phyloP scores from a whole-genome alignment of 2,888 invertebrate species.

The Cyaniris semiargus region DNA sequence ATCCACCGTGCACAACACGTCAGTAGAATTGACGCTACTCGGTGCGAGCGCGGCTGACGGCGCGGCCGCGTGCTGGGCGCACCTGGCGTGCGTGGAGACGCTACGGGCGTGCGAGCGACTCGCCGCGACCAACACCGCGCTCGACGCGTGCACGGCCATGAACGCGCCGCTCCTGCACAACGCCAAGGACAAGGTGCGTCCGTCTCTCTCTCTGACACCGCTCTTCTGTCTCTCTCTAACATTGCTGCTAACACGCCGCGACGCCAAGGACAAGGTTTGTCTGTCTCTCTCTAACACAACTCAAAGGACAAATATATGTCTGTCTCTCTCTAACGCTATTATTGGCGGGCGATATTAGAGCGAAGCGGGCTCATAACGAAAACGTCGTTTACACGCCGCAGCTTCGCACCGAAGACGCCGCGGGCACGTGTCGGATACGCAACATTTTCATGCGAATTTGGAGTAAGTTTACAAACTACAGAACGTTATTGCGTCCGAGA shows the following conservation, averaged over 20 bases:
- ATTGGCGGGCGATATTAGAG: too few relatives aligned
- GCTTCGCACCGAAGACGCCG: too few relatives aligned
- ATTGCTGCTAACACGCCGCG: conserved; percentile 63
- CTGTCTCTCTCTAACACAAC: conserved; percentile 85
- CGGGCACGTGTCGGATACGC: too few relatives aligned
- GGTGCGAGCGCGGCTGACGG: conserved; percentile 90
- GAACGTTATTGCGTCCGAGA: too few relatives aligned
- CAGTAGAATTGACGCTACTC: conserved; percentile 90
- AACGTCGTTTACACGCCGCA: too few relatives aligned
- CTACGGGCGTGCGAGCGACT: conserved; percentile 88
- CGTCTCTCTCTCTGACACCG: neutral
- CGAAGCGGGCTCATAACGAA: too few relatives aligned
- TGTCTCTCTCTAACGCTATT: neutral
- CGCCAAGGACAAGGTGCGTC: conserved; percentile 88
- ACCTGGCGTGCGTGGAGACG: conserved; percentile 94
- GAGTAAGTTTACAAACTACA: too few relatives aligned
- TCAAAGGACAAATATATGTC: conserved; percentile 86
- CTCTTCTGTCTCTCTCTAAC: neutral
- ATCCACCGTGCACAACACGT: conserved; percentile 93
- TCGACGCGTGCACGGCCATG: conserved; percentile 79
- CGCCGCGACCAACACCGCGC: conserved; percentile 85
- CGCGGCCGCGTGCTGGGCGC: conserved; percentile 95
- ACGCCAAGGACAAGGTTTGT: conserved; percentile 67
- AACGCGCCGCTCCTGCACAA: conserved; percentile 95
- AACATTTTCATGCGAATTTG: too few relatives aligned